Base-by-base conservation (phyloP, 1,140 invertebrate species). In the Drosophila lowei region DNA sequence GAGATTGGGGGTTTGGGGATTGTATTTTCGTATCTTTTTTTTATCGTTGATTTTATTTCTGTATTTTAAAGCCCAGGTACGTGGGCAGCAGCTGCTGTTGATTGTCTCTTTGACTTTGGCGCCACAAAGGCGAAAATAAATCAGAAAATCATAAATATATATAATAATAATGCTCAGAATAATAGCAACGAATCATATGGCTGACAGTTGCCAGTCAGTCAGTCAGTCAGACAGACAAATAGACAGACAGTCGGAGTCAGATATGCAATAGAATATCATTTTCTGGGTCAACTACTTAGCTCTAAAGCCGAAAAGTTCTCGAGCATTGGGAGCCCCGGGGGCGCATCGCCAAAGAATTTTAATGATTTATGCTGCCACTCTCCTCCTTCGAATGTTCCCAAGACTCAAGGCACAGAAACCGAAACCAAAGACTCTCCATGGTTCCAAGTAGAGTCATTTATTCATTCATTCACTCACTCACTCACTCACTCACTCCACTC, bases 41-140 rank as follows among this genome's bases (percentile, higher is more conserved):
- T 21, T 52, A 52, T 56, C 44, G 46, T 43, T 72, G 67, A 60
- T 55, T 56, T 56, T 41, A 42, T 42, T 42, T 34, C 21, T 30
- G 52, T 41, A 54, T 34, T 34, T 34, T 34, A 11, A 34, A 25
- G 25, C 77, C 58, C 68, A 62, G 72, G 60, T 53, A 83, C 59
- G 81, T 85, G 81, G 83, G 83, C 81, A 88, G 81, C 81, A 55
- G 79, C 80, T 86, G 83, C 73, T 86, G 83, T 66, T 86, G 81
- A 86, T 86, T 86, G 81, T 86, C 73, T 86, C 72, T 85, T 86
- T 86, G 81, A 86, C 83, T 86, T 88, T 86, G 81, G 81, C 81
- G 81, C 81, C 81, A 86, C 61, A 86, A 76, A 77, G 81, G 65
- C 65, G 18, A 25, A 68, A 68, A 68, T 68, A 68, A 68, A 68